Evolutionary conservation across 2,113 vertebrate species (phyloP), one percentile per base, ranked within the genome.

Genomic region (Mellivora capensis): DNA sequence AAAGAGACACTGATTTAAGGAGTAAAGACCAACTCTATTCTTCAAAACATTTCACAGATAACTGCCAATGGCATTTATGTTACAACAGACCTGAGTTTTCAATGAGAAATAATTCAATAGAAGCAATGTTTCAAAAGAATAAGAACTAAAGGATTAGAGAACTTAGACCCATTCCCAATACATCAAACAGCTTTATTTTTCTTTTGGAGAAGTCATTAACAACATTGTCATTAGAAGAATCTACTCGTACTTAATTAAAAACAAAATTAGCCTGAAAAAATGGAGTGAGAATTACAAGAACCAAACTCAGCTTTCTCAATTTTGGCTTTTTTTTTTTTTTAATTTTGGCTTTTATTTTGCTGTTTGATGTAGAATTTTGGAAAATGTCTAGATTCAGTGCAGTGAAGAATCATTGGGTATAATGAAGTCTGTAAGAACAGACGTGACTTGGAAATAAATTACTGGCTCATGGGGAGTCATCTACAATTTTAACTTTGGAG

Each of bases 321-420:
- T 74, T 95, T 1, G 13, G 92, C 71, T 97, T 98, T 97, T 98
- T 91, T 98, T 98, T 98, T 98, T n/a, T n/a, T n/a, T n/a, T n/a
- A 96, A 94, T 76, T 74, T 95, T 1, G 13, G 92, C 71, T 97
- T 98, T 97, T 98, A 92, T 98, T 98, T 98, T 98, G 27, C 77
- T 98, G 12, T 12, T 97, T 97, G 94, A 94, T 93, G 71, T 88
- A 91, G 87, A 96, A 97, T 97, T 98, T 97, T 87, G 90, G 64
- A 90, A 97, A 96, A 96, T 42, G 29, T 97, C 96, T 97, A 93
- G 49, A 87, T 98, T 95, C 59, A 95, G 61, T 96, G 89, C n/a
- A 97, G 79, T 94, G 90, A 96, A 95, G 87, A 98, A 97, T 94
- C 81, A 96, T 80, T 83, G 6, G 79, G 17, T 47, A 21, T 17